phyloP scores from a whole-genome alignment of 2,797 vertebrate species.

The Apodemus agrarius region DNA sequence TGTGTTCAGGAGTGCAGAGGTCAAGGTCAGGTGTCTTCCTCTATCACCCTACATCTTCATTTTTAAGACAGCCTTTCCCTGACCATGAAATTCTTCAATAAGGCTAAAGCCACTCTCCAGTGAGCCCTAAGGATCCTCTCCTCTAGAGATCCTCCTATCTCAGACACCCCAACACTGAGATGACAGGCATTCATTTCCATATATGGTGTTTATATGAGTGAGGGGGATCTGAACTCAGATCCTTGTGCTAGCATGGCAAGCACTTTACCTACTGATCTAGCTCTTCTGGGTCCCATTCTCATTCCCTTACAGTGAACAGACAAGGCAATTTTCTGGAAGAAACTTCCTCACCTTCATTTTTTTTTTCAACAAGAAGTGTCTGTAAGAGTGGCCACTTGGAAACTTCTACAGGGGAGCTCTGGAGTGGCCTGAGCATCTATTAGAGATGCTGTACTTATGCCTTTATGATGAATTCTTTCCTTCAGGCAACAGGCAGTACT shows the following conservation, averaged over 20 bases:
- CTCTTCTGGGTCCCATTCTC: neutral
- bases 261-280: neutral
- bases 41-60: neutral
- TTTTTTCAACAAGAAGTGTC: neutral
- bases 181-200: neutral
- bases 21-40: neutral
- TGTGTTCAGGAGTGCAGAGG: neutral
- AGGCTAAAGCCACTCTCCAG: neutral
- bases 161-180: neutral
- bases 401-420: neutral
- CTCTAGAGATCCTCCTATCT: neutral
- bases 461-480: neutral
- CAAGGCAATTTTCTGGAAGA: neutral
- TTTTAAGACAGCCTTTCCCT: neutral
- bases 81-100: neutral
- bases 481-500: neutral
- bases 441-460: neutral
- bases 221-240: neutral
- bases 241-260: neutral
- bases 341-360: neutral
- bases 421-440: neutral
- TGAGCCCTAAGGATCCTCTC: neutral
- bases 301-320: neutral
- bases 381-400: constrained; percentile 12
- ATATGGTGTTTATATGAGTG: neutral